A percentile compares a stretch with the other conserved stretches of the same genome.
Conservation (phyloP, 2,113 vertebrate genomes). For the Eolophus roseicapilla region DNA sequence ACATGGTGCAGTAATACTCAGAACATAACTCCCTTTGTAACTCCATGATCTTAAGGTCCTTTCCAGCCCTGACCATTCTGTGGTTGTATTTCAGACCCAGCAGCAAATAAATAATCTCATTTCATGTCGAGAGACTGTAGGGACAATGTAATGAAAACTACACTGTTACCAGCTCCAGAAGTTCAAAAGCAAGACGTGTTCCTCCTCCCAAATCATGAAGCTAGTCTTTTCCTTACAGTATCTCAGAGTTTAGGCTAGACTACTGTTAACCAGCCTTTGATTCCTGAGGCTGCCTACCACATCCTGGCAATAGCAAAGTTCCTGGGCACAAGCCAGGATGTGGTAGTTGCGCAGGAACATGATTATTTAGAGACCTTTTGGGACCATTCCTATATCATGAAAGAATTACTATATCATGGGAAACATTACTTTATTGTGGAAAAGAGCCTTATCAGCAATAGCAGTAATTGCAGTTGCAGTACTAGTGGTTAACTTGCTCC, state of each 20-base stretch:
- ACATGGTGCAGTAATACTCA: accelerated
- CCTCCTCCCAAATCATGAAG: background rate
- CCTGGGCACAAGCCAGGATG: background rate
- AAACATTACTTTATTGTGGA: background rate
- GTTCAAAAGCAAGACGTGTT: background rate
- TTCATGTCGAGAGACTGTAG: background rate
- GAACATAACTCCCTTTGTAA: background rate
- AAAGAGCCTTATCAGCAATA: background rate
- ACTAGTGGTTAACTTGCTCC: background rate
- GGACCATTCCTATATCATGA: background rate
- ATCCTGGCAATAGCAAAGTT: background rate
- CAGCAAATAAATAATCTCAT: background rate
- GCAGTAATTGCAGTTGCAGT: background rate
- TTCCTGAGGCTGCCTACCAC: background rate
- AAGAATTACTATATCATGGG: too few relatives aligned
- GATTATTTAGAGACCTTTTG: background rate
- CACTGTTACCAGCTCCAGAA: background rate
- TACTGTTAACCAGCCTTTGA: background rate
- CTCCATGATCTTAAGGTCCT: background rate
- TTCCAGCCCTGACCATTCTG: background rate
- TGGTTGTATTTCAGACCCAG: background rate
- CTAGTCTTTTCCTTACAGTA: background rate
- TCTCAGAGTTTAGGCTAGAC: background rate
- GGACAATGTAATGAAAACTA: background rate
- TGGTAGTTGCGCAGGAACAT: background rate